These are phyloP conservation scores for Triplophysa yarkandensis DNA, from an alignment of 2,797 vertebrate species.

Conservation along the genomic window DNA sequence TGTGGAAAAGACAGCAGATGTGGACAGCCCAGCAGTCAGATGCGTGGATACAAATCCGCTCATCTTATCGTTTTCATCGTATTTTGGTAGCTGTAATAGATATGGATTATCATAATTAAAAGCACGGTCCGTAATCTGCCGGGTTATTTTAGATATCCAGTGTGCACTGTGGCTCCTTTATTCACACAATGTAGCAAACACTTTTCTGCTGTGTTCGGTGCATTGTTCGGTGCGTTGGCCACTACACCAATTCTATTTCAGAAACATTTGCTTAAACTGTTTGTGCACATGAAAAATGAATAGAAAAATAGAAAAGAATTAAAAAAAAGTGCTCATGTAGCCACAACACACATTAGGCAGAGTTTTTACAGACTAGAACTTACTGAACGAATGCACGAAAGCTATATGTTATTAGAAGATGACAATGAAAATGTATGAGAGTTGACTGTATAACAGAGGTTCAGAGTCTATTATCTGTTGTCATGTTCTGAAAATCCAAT, in stretches of 20 bases:
- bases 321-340: background rate
- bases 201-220: too few relatives aligned
- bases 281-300: background rate
- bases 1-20: background rate
- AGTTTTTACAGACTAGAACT: conserved; percentile 43
- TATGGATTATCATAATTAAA: conserved; percentile 70
- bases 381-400: conserved; percentile 38
- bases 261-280: background rate
- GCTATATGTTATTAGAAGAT: background rate
- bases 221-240: background rate
- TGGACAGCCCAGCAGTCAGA: conserved; percentile 10
- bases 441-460: conserved; percentile 9
- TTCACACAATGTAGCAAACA: conserved; percentile 35
- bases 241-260: background rate
- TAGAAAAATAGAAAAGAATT: background rate
- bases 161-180: conserved; percentile 49
- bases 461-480: conserved; percentile 31
- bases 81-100: conserved; percentile 63
- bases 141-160: conserved; percentile 54
- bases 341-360: background rate
- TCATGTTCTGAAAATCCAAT: conserved; percentile 51
- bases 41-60: conserved; percentile 47
- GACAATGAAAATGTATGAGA: background rate
- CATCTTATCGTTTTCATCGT: conserved; percentile 59
- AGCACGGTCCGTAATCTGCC: conserved; percentile 62